phyloP scores from a whole-genome alignment of 2,888 invertebrate species.

The Rhaphigaster nebulosa region DNA sequence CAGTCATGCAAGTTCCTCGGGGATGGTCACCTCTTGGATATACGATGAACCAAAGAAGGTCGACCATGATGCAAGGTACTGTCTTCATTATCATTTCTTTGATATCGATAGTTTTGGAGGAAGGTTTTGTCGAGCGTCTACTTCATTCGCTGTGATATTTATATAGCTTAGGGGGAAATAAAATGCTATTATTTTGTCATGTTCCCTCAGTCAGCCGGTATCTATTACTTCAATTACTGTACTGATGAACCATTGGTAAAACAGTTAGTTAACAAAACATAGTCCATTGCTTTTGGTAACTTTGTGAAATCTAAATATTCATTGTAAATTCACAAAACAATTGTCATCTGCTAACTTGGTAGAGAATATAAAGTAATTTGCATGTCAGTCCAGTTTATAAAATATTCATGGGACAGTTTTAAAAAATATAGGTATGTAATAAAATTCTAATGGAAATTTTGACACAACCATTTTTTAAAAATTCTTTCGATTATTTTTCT shows the following conservation, averaged over 20 bases:
- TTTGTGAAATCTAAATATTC: not conserved
- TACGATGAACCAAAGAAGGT: constrained; percentile 61
- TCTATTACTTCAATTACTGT: not conserved
- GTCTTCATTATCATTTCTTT: not conserved
- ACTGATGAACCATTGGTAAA: not conserved
- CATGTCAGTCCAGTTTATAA: too few relatives aligned
- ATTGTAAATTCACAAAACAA: too few relatives aligned
- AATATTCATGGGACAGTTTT: too few relatives aligned
- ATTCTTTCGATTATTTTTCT: too few relatives aligned
- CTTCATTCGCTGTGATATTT: not conserved
- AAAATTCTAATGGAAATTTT: too few relatives aligned
- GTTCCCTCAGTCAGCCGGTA: not conserved
- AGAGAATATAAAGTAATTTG: too few relatives aligned
- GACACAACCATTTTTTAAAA: too few relatives aligned
- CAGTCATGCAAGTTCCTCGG: constrained; percentile 60
- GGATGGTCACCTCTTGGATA: constrained; percentile 63
- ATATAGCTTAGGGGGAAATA: not conserved
- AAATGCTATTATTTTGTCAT: not conserved
- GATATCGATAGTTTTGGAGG: not conserved
- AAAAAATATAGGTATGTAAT: too few relatives aligned
- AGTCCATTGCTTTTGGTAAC: not conserved
- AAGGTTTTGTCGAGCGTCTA: not conserved
- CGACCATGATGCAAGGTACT: constrained; percentile 47
- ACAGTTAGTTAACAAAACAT: not conserved
- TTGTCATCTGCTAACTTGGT: too few relatives aligned